Evolutionary conservation across 2,888 invertebrate species (phyloP).

Genomic region (Caenorhabditis parvicauda): DNA sequence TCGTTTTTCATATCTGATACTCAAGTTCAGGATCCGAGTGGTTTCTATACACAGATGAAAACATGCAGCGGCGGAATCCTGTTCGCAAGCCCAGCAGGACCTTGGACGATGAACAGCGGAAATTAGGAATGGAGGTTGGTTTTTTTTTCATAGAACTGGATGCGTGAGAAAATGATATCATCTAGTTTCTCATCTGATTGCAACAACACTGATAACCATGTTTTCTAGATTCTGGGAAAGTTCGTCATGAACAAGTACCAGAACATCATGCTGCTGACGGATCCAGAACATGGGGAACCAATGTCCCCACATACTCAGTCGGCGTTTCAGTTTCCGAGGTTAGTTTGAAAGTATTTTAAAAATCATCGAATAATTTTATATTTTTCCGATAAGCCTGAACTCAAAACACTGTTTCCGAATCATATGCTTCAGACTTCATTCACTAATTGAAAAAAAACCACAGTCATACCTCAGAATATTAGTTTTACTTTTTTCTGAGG

Average conservation of each 20-base stretch:
- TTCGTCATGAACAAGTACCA: slow-evolving; percentile 24
- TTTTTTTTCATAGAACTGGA: not conserved
- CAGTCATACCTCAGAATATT: no score
- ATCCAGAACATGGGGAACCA: slow-evolving; percentile 9
- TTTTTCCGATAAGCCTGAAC: no score
- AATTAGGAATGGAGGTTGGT: slow-evolving; percentile 39
- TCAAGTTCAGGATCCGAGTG: no score
- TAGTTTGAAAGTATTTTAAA: not conserved
- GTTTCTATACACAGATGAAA: slow-evolving; percentile 7
- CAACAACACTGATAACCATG: not conserved
- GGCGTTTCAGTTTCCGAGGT: slow-evolving; percentile 22
- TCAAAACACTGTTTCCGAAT: no score
- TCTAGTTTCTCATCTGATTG: no score
- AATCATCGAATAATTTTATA: no score
- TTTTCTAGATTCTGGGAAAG: slow-evolving; percentile 30
- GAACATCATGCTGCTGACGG: slow-evolving; percentile 7
- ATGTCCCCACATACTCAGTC: slow-evolving; percentile 20
- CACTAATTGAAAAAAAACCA: no score
- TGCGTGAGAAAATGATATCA: no score
- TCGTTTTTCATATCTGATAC: no score
- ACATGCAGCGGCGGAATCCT: slow-evolving; percentile 34
- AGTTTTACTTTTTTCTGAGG: no score
- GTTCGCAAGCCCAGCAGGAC: slow-evolving; percentile 26
- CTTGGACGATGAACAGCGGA: slow-evolving; percentile 39
- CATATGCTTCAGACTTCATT: no score